Conservation (phyloP, 2,113 vertebrate genomes). For the Odocoileus virginianus region DNA sequence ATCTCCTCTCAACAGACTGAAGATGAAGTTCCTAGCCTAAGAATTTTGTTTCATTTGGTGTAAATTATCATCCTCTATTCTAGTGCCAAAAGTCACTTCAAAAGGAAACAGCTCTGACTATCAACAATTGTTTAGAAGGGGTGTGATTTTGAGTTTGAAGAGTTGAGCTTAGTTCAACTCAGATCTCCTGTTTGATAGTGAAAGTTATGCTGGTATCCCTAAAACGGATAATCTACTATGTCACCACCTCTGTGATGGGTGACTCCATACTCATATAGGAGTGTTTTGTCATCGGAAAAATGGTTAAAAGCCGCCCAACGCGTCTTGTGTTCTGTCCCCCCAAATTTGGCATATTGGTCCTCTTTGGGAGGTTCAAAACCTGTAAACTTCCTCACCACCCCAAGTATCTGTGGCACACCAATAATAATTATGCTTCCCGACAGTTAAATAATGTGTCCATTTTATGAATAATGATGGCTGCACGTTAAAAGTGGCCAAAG, state of each 20-base stretch:
- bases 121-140: background rate
- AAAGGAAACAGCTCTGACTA: background rate
- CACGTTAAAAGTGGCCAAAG: background rate
- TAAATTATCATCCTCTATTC: background rate
- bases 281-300: background rate
- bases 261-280: background rate
- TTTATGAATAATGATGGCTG: background rate
- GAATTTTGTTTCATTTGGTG: background rate
- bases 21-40: background rate
- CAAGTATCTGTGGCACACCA: background rate
- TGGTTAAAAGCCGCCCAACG: background rate
- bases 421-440: constrained; percentile 6
- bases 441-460: background rate
- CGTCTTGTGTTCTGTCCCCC: background rate
- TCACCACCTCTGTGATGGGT: background rate
- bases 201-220: background rate
- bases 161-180: background rate
- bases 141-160: background rate
- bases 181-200: background rate
- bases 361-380: background rate
- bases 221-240: background rate
- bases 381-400: background rate
- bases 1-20: background rate
- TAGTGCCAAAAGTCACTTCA: background rate
- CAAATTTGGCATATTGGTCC: background rate